A percentile compares a stretch with the other conserved stretches of the same genome.
phyloP scores from a whole-genome alignment of 2,888 invertebrate species.

The Acronicta psi region DNA sequence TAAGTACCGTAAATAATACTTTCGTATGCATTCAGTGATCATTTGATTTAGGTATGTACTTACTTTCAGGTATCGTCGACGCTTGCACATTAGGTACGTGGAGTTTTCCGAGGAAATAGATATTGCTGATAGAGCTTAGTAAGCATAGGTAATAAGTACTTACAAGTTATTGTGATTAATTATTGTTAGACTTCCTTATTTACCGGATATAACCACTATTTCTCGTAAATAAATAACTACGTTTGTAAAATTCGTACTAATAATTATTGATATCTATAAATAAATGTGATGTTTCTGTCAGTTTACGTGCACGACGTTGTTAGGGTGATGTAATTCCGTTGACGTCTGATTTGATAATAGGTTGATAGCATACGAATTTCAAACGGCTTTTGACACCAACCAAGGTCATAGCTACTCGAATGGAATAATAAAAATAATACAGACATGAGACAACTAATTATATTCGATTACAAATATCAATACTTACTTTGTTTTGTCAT shows the following conservation, averaged over 20 bases:
- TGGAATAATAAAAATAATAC: constrained; percentile 57
- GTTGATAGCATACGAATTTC: constrained; percentile 56
- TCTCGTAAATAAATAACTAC: neutral
- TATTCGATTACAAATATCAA: constrained; percentile 29
- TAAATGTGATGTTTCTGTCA: constrained; percentile 49
- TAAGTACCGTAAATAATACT: too few relatives aligned
- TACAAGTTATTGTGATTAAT: constrained; percentile 10
- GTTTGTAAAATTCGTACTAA: constrained; percentile 6
- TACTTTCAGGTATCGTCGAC: constrained; percentile 4
- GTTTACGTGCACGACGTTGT: constrained; percentile 15
- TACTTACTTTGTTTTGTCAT: too few relatives aligned
- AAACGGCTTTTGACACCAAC: constrained; percentile 55
- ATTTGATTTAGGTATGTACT: too few relatives aligned
- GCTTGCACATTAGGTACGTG: neutral
- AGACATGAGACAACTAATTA: constrained; percentile 38
- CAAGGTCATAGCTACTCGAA: constrained; percentile 65
- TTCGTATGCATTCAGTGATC: too few relatives aligned
- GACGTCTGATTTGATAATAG: constrained; percentile 59
- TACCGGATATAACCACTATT: constrained; percentile 7
- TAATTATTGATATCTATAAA: constrained; percentile 44
- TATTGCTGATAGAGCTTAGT: constrained; percentile 13
- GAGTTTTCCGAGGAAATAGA: constrained; percentile 10
- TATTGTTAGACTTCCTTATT: constrained; percentile 2
- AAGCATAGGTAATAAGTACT: too few relatives aligned
- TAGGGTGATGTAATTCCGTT: constrained; percentile 57